Base-by-base conservation (phyloP, 1,140 invertebrate genomes). In the Solenopsis invicta region DNA sequence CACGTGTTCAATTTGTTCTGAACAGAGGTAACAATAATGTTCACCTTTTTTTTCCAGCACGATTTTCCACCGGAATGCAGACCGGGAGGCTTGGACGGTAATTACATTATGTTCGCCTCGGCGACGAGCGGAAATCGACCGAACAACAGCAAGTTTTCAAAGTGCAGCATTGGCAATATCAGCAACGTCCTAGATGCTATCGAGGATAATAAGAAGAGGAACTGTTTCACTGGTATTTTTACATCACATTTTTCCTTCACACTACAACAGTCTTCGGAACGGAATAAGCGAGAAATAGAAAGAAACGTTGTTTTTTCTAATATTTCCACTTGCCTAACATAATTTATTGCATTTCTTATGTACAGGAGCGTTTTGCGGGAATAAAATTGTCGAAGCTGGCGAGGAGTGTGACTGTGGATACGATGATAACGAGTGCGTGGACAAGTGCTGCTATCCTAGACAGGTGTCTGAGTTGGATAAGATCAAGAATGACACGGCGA, bases 321-420 rank as follows among this genome's bases (percentile, higher is more conserved):
- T 34, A 59, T n/a, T 72, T 67, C 18, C 21, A 75, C 10, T 82
- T 59, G 5, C 34, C 8, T 76, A 34, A 16, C 48, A 16, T 69
- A 89, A 89, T 86, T 94, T 91, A 95, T 96, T 96, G 98, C 97
- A 84, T 41, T 84, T 48, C 34, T 66, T 34, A 41, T 98, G 98
- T 76, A 97, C 97, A 84, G 99, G 98, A 85, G 98, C 99, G 37
- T 99, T 99, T 96, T 99, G 99, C 96, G 99, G 99, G 18, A 99
- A 99, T 95, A 99, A 99, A 96, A 99, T 99, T 92, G 98, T 99
- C 0, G 99, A 99, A 95, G 97, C 97, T 48, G 99, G 98, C 16
- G 99, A 99, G 95, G 98, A 99, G 95, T 99, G 99, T 93, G 99
- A 99, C 95, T 99, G 99, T 94, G 99, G 99, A 34, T 99, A 99